Evolutionary conservation across 2,888 invertebrate species (phyloP), one percentile per base, ranked within the genome.

Genomic region (Cartodere bifasciata): DNA sequence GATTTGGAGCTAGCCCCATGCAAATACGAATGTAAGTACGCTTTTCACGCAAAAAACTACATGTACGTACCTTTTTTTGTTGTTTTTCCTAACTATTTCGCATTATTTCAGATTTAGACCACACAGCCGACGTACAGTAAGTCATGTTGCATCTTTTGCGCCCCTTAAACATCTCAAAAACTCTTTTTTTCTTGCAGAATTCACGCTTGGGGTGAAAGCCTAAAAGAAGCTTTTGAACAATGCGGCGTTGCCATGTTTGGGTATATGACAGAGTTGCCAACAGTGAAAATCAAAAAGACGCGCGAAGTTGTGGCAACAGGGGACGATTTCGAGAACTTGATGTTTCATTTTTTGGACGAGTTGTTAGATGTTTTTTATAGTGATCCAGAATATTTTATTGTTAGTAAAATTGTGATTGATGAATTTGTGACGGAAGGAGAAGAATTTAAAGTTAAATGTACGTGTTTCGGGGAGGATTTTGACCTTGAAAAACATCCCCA

Each of bases 61-160:
- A 29, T 29, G 15, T 14, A 27, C 11, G 12, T 11, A 10, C 24
- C 7, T 24, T 6, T n/a, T 9, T 11, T 17, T 7, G 31, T 34
- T 25, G 13, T 21, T 29, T 10, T 16, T 23, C 33, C 24, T 28
- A 28, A 24, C 38, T 23, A 23, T 29, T 28, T 31, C 28, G 22
- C 44, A 40, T 41, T 44, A 35, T 68, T 73, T 38, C 66, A 88
- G 88, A 87, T 72, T 66, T 97, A 57, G 97, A 97, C 55, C 95
- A 97, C 56, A 92, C 95, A 16, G 95, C 97, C 11, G 97, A 97
- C 65, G 87, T 97, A n/a, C 97, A 97, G 86, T 91, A 69, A 81
- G 87, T 80, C 22, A n/a, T n/a, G 83, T 78, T 50, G 13, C 24
- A 22, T 24, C 14, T 21, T 23, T 23, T 7, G 13, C 3, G n/a